Evolutionary conservation across 2,888 invertebrate species (phyloP).

Genomic region (Apomyelois bistriatella): DNA sequence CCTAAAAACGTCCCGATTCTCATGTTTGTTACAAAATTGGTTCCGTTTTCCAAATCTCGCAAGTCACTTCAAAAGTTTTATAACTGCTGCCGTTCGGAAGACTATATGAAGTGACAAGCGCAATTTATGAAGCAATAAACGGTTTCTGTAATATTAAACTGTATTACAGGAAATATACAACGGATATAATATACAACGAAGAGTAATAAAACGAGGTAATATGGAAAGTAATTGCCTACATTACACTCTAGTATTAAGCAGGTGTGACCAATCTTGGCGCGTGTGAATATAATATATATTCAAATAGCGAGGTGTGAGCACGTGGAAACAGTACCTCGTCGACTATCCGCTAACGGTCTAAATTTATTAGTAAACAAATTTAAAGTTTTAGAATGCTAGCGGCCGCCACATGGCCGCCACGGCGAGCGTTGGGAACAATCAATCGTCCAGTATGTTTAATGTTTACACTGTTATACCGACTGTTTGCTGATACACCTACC

Average conservation of each 20-base stretch:
- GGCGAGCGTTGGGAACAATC: slow-evolving; percentile 39
- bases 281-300: slow-evolving; percentile 24
- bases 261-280: slow-evolving; percentile 48
- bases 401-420: slow-evolving; percentile 10
- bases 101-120: slow-evolving; percentile 16
- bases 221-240: slow-evolving; percentile 32
- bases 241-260: slow-evolving; percentile 27
- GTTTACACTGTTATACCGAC: slow-evolving; percentile 27
- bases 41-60: background rate
- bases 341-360: background rate
- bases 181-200: slow-evolving; percentile 33
- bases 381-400: slow-evolving; percentile 14
- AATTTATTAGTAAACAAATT: slow-evolving; percentile 19
- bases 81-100: background rate
- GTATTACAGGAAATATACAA: too few species aligned
- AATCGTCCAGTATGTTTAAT: slow-evolving; percentile 36
- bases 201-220: slow-evolving; percentile 36
- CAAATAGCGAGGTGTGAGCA: slow-evolving; percentile 6
- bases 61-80: background rate
- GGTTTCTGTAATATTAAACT: slow-evolving; percentile 27
- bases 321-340: slow-evolving; percentile 5
- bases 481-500: slow-evolving; percentile 7
- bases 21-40: background rate
- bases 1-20: too few species aligned
- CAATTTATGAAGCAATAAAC: slow-evolving; percentile 34